These are phyloP conservation scores for Meloidogyne chitwoodi DNA, from an alignment of 1,140 invertebrate species.

Conservation along the genomic window DNA sequence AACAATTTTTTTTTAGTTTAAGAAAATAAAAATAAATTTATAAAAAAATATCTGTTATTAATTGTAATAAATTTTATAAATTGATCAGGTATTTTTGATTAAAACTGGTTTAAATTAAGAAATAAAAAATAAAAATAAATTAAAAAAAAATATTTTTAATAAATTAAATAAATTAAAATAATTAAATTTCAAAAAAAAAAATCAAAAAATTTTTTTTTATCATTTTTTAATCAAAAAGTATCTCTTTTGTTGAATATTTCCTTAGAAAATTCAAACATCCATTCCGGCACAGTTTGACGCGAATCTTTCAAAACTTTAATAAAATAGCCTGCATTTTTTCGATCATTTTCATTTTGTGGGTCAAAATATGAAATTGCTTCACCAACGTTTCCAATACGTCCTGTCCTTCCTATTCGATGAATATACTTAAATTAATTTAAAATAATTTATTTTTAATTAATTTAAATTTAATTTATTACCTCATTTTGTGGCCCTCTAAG, in stretches of 20 bases:
- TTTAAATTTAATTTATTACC: neutral
- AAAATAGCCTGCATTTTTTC: neutral
- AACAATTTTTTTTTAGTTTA: neutral
- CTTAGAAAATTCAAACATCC: neutral
- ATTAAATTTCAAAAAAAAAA: too few species aligned
- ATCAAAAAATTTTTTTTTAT: too few species aligned
- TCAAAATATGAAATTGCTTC: constrained; percentile 15
- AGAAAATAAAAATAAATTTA: neutral
- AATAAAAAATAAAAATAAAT: neutral
- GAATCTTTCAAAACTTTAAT: constrained; percentile 3
- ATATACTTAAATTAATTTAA: constrained; percentile 14
- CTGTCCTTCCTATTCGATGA: constrained; percentile 33
- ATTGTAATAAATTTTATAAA: too few species aligned
- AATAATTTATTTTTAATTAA: too few species aligned
- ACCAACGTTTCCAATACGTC: constrained; percentile 1
- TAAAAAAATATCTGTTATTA: neutral
- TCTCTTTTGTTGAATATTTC: neutral
- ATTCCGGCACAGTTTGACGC: neutral
- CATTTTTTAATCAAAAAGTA: too few species aligned
- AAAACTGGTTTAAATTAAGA: too few species aligned
- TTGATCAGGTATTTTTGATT: too few species aligned
- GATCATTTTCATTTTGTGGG: neutral
- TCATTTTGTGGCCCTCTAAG: neutral
- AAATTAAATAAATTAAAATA: too few species aligned
- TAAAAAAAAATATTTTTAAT: too few species aligned